Conservation (phyloP, 2,797 vertebrate species). For the Smutsia temminckii region DNA sequence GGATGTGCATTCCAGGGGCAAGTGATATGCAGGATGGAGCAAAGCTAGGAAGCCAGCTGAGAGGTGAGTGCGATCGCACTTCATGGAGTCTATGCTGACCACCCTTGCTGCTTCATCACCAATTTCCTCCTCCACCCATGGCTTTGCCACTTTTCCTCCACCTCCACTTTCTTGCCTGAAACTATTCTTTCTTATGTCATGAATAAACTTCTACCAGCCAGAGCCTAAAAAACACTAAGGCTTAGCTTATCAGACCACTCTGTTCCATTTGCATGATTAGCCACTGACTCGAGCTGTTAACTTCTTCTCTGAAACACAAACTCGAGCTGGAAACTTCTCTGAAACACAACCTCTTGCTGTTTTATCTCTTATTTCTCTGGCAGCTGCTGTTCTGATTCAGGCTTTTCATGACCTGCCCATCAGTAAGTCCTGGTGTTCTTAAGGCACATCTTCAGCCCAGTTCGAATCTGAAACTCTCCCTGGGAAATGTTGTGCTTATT, state of each 20-base stretch:
- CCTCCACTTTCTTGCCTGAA: neutral
- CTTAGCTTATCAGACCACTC: neutral
- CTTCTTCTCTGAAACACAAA: neutral
- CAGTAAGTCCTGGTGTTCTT: neutral
- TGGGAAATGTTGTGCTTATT: neutral
- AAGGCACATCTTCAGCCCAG: neutral
- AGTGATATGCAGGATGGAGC: neutral
- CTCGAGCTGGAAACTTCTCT: neutral
- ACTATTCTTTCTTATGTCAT: neutral
- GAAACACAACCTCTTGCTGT: neutral
- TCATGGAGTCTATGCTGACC: neutral
- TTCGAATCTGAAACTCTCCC: neutral
- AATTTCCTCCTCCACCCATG: neutral
- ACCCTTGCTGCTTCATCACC: neutral
- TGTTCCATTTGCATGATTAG: neutral
- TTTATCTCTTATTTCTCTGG: neutral
- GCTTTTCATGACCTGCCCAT: neutral
- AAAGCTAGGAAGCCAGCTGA: neutral
- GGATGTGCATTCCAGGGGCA: neutral
- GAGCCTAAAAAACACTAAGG: neutral
- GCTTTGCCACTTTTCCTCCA: neutral
- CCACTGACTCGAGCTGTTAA: neutral
- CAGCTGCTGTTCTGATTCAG: neutral
- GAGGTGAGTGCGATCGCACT: accelerated
- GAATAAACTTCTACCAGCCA: neutral